phyloP scores from a whole-genome alignment of 92 coral and sea anemone genomes.

The Siderastrea radians region DNA sequence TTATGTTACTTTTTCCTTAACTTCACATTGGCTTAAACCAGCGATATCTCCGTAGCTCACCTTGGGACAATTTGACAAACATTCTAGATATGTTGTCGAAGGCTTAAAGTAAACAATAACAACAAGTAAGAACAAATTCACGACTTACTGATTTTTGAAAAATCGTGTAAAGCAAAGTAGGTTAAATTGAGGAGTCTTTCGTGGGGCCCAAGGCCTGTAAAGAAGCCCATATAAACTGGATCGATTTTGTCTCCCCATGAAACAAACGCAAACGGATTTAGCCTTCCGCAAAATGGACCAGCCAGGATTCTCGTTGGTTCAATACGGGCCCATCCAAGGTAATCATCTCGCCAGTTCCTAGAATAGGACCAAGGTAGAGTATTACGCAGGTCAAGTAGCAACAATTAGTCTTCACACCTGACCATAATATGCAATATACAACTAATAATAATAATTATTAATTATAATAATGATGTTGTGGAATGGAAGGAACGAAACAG shows the following conservation, averaged over 20 bases:
- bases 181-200: slow-evolving; percentile 3
- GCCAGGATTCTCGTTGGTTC: neutral
- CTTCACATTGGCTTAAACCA: too few species aligned
- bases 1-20: too few species aligned
- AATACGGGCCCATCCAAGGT: neutral
- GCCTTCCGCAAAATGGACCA: slow-evolving; percentile 28
- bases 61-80: neutral
- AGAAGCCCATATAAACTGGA: neutral
- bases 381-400: neutral
- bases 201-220: slow-evolving; percentile 16
- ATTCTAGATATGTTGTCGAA: too few species aligned
- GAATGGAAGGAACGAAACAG: too few species aligned
- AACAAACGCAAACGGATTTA: slow-evolving; percentile 7
- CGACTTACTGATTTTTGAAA: slow-evolving; percentile 28
- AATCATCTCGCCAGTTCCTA: slow-evolving; percentile 23
- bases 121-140: neutral
- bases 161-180: slow-evolving; percentile 1
- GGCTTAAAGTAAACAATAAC: neutral
- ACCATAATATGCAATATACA: neutral
- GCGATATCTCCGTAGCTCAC: neutral
- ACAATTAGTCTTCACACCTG: neutral
- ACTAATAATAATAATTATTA: too few species aligned
- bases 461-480: too few species aligned
- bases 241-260: neutral
- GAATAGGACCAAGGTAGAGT: neutral